Conservation (phyloP, 2,888 invertebrate genomes). For the Eilema sororculum region DNA sequence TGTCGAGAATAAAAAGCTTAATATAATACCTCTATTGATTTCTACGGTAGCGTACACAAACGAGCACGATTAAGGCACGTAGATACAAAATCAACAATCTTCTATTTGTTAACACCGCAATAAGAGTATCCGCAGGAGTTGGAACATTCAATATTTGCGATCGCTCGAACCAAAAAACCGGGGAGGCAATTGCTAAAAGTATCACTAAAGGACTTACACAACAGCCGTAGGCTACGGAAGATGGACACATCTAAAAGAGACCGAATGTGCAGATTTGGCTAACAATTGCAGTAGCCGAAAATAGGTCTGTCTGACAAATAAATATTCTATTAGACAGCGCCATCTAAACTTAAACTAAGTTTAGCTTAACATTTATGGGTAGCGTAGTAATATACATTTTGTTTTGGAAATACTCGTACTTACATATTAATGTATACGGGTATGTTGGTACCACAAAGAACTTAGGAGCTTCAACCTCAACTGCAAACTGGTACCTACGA, state of each 20-base stretch:
- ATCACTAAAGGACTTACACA: constrained; percentile 76
- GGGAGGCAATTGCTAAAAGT: constrained; percentile 69
- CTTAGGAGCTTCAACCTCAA: no score
- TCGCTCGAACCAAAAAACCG: constrained; percentile 60
- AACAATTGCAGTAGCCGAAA: constrained; percentile 24
- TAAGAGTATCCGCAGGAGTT: constrained; percentile 71
- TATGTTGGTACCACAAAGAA: no score
- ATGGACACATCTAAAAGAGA: constrained; percentile 42
- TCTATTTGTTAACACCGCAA: constrained; percentile 78
- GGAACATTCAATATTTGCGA: constrained; percentile 77
- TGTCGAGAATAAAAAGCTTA: not conserved
- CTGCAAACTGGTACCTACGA: no score
- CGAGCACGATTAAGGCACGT: constrained; percentile 52
- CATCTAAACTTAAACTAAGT: not conserved
- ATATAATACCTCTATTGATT: not conserved
- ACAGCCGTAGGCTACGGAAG: constrained; percentile 64
- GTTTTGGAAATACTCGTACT: no score
- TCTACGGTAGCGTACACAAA: constrained; percentile 9
- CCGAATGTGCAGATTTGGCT: constrained; percentile 32
- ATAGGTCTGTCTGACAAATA: constrained; percentile 6
- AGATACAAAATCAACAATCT: constrained; percentile 55
- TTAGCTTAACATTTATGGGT: not conserved
- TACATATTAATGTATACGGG: no score
- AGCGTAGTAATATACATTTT: no score
- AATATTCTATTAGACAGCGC: not conserved